These are phyloP conservation scores for Drosophila guanche DNA, from an alignment of 1,140 invertebrate genomes.

Conservation along the genomic window DNA sequence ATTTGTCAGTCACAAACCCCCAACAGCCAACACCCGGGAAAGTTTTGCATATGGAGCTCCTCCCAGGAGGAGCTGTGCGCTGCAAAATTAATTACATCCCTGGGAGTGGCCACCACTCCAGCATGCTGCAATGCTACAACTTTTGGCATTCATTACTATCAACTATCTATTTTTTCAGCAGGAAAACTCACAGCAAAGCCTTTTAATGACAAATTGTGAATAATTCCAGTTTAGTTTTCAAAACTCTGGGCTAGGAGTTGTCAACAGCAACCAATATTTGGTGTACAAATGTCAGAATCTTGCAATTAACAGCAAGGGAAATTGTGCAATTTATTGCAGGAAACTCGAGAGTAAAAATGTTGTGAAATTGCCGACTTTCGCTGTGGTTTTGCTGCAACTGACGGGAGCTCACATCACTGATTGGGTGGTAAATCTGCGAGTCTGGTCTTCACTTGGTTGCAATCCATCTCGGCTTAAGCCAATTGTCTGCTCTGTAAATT, in stretches of 20 bases:
- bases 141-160: conserved; percentile 30
- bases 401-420: conserved; percentile 36
- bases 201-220: conserved; percentile 20
- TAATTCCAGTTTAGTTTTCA: conserved; percentile 28
- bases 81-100: conserved; percentile 53
- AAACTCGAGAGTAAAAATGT: neutral
- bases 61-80: conserved; percentile 5
- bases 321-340: neutral
- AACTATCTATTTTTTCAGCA: neutral
- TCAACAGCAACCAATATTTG: neutral
- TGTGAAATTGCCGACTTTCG: conserved; percentile 30
- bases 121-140: conserved; percentile 13
- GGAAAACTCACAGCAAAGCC: neutral
- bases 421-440: conserved; percentile 23
- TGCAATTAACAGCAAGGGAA: neutral
- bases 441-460: neutral
- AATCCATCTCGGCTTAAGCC: too few relatives aligned
- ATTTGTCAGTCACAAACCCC: conserved; percentile 43
- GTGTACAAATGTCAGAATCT: neutral
- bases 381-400: conserved; percentile 32
- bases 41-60: conserved; percentile 40
- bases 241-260: conserved; percentile 6
- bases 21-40: conserved; percentile 14
- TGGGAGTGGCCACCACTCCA: neutral
- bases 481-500: neutral